Base-by-base conservation (phyloP, 1,140 invertebrate genomes). In the Bombus affinis region DNA sequence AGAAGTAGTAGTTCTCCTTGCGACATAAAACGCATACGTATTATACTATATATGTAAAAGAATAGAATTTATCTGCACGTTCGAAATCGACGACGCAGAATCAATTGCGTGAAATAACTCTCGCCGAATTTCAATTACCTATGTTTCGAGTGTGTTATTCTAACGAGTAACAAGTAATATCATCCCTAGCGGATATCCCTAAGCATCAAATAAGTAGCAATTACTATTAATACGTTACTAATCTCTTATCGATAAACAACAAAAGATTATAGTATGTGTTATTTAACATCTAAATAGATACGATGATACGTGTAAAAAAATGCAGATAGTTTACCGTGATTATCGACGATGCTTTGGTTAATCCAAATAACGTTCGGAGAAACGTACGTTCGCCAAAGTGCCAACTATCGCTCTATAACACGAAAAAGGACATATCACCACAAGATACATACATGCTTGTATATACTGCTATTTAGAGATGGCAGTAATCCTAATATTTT, bases 191-290 rank as follows among this genome's bases (percentile, higher is more conserved):
- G 57, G 90, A 86, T 91, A 91, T 82, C 82, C 81, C 87, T 89
- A 88, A 88, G 84, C 80, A 84, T 82, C 74, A 85, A 89, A 76
- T 42, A 83, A 89, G 74, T 89, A 89, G 90, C 86, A 90, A 90
- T 89, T 86, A 89, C 83, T 87, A 88, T 92, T 90, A 90, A 91
- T 92, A 90, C 92, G 90, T 92, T 92, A 93, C 85, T 71, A 85
- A 86, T 92, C 89, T 91, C 71, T 90, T 91, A 87, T 88, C 89
- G 47, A 78, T 39, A 78, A 53, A 37, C 37, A 76, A 57, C 35
- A 77, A 86, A 89, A 91, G 76, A 88, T 93, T 66, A 66, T 66
- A 8, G 91, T 92, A 92, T 92, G 90, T 92, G 89, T 93, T 91
- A 93, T 83, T 91, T 90, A 92, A 91, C 90, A 91, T 90, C 89